Base-by-base conservation (phyloP, 2,113 vertebrate species). In the Poeciliopsis prolifica region DNA sequence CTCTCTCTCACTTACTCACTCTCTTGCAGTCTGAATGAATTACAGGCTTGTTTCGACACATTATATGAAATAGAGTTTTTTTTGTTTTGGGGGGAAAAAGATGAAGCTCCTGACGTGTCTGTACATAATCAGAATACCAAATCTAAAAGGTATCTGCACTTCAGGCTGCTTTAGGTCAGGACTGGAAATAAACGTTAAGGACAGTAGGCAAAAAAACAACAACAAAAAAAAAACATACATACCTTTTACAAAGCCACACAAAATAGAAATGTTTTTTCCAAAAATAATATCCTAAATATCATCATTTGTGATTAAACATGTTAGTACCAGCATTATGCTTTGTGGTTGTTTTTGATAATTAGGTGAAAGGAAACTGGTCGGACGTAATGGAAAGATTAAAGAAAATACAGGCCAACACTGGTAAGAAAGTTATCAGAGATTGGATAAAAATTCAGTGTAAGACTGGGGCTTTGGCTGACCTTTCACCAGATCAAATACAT, bases 111-210 rank as follows among this genome's bases (percentile, higher is more conserved):
- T 37, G 35, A 37, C 35, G 10, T 58, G 2, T 58, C 24, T 37
- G 35, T 37, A 37, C 0, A 10, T 37, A 37, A 37, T 11, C 35
- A 37, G 35, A 37, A 37, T 12, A 37, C 35, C 35, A 37, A 9
- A 83, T 91, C 64, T 86, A 42, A 79, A 65, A 54, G 75, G 77
- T 82, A 72, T 84, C 81, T 83, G 54, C 65, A 66, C 28, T 24
- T 54, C 78, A 70, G 60, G 26, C 31, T 73, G 31, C 65, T 68
- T 87, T 30, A 74, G 29, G 28, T 60, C 48, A 48, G 60, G 24
- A 66, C 80, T 63, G 33, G 13, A 76, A 66, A 26, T 28, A n/a
- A 54, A 69, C 5, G 31, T 64, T 64, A 29, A 37, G 54, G 76
- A 66, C 61, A 65, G 76, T n/a, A 48, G 13, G 44, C 15, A 29